Percentiles rank a stretch among this genome's conserved stretches.
Conservation (phyloP, 2,888 invertebrate species). For the Pollenia griseotomentosa region DNA sequence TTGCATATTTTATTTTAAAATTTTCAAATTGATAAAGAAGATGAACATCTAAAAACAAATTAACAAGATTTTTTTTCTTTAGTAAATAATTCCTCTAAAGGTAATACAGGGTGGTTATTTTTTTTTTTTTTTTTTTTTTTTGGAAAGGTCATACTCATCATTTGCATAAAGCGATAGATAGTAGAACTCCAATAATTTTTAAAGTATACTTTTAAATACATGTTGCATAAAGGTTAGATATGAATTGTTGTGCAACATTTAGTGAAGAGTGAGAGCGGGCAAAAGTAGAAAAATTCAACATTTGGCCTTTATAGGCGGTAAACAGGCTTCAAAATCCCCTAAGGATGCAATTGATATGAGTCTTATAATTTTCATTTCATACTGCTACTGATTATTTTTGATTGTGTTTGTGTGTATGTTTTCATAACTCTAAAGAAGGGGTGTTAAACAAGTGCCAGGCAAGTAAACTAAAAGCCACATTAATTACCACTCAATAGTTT, state of each 20-base stretch:
- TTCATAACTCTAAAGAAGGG: constrained; percentile 25
- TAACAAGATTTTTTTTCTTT: constrained; percentile 53
- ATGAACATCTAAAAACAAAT: constrained; percentile 66
- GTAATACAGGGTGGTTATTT: constrained; percentile 45
- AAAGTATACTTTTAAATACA: neutral
- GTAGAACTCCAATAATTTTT: neutral
- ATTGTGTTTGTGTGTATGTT: neutral
- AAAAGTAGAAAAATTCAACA: constrained; percentile 56
- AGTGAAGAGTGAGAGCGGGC: neutral
- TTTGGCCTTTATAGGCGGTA: constrained; percentile 71
- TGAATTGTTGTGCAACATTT: neutral
- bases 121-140: neutral
- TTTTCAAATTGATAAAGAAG: constrained; percentile 57
- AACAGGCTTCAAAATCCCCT: constrained; percentile 63
- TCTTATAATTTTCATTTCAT: constrained; percentile 31
- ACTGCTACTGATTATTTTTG: neutral
- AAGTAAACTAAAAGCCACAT: constrained; percentile 61
- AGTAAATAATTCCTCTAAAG: constrained; percentile 24
- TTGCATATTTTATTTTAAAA: constrained; percentile 70
- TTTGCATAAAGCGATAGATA: constrained; percentile 20
- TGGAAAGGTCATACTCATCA: constrained; percentile 48
- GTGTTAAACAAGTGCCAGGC: constrained; percentile 48
- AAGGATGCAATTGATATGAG: constrained; percentile 72
- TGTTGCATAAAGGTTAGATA: constrained; percentile 34
- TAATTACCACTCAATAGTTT: constrained; percentile 71